Conservation (phyloP, 1,140 invertebrate species). For the Drosophila orena region DNA sequence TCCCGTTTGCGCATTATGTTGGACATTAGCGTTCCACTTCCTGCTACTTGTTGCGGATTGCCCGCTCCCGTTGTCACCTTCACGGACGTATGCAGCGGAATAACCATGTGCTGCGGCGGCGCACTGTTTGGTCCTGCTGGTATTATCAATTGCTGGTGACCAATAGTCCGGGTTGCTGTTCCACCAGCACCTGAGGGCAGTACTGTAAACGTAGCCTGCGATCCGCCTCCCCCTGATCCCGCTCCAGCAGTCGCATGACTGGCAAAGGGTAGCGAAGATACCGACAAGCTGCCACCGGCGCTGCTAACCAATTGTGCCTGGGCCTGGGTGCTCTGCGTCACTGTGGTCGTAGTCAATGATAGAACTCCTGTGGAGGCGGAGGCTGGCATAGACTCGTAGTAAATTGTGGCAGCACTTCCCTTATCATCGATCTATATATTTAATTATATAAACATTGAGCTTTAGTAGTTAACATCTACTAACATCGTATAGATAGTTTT, state of each 20-base stretch:
- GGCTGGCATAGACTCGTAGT: constrained; percentile 82
- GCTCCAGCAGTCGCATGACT: constrained; percentile 37
- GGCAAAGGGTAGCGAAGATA: constrained; percentile 74
- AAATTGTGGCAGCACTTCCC: constrained; percentile 77
- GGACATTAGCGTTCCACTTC: constrained; percentile 49
- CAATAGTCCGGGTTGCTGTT: constrained; percentile 61
- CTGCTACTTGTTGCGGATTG: constrained; percentile 24
- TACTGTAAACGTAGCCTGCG: constrained; percentile 79
- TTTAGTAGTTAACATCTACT: not conserved
- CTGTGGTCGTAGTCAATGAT: constrained; percentile 75
- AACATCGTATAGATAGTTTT: not conserved
- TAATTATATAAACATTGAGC: not conserved
- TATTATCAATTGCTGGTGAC: constrained; percentile 72
- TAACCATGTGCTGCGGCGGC: constrained; percentile 76
- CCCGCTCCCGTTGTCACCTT: constrained; percentile 73
- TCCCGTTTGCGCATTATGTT: constrained; percentile 82
- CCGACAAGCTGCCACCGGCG: constrained; percentile 60
- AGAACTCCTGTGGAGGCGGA: constrained; percentile 77
- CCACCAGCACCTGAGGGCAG: constrained; percentile 59
- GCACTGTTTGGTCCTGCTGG: constrained; percentile 45
- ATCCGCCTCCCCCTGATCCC: constrained; percentile 40
- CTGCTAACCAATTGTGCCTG: constrained; percentile 70
- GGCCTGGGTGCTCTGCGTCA: constrained; percentile 73
- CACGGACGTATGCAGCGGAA: constrained; percentile 80
- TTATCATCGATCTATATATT: constrained; percentile 40